Conservation (phyloP, 2,888 invertebrate genomes). For the Fragum sueziense region DNA sequence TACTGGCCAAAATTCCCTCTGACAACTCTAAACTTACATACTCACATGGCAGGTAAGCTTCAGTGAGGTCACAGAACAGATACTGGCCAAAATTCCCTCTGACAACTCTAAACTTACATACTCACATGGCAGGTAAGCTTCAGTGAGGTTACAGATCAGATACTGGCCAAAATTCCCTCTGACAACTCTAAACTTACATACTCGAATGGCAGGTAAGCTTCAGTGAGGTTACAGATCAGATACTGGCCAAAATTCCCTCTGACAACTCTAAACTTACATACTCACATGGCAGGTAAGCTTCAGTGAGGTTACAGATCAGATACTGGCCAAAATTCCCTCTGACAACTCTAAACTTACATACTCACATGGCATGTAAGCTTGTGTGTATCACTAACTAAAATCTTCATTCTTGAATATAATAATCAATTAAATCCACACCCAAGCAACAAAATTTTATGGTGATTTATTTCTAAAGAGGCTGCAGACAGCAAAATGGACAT, state of each 20-base stretch:
- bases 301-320: conserved; percentile 95
- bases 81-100: conserved; percentile 79
- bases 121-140: conserved; percentile 96
- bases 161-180: conserved; percentile 79
- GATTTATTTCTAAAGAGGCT: too few species aligned
- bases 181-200: conserved; percentile 86
- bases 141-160: conserved; percentile 95
- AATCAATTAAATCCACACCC: too few species aligned
- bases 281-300: conserved; percentile 91
- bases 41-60: conserved; percentile 96
- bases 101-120: conserved; percentile 86
- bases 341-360: conserved; percentile 96
- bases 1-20: conserved; percentile 79
- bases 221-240: conserved; percentile 95
- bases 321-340: conserved; percentile 92
- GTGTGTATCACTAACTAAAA: too few species aligned
- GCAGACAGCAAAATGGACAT: too few species aligned
- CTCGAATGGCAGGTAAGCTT: conserved; percentile 96
- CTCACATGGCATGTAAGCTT: conserved; percentile 91
- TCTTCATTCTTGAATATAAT: too few species aligned
- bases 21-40: conserved; percentile 86
- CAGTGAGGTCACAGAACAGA: conserved; percentile 95
- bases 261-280: conserved; percentile 96
- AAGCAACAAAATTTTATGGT: too few species aligned
- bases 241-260: conserved; percentile 92